Evolutionary conservation across 2,797 vertebrate genomes (phyloP), one percentile per base, ranked within the genome.

Genomic region (Orientallactaga sibirica): DNA sequence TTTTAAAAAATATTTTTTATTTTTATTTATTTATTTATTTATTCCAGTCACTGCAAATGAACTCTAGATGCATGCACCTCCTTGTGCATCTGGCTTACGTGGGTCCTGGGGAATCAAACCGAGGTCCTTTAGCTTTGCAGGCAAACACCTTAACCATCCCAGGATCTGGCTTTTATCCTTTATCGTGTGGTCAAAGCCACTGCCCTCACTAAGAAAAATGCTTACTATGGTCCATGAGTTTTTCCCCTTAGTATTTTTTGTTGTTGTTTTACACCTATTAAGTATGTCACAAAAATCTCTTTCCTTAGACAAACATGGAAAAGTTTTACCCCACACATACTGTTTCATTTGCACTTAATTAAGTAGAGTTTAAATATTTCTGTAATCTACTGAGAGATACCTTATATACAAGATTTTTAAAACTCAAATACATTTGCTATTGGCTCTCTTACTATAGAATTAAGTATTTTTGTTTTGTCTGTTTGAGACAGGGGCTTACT

Each of bases 261-360:
- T 77, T 25, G 9, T 68, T 83, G 41, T 67, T 67, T 29, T 22
- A 5, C 15, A n/a, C 5, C 76, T 75, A 1, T 89, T 74, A 86
- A 94, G 61, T 90, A 14, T 93, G 24, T 81, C 78, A 90, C 41
- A 9, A 67, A 66, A 83, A 81, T 74, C 74, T 90, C 68, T 25
- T 16, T 4, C 11, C 62, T 68, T 4, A 75, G 86, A 91, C 62
- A 95, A 67, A 92, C 2, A 5, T 48, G 25, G 22, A 81, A 19
- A 88, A 12, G 18, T 84, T 91, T 91, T 93, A 1, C 37, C 25
- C 2, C 76, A 1, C 55, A 4, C 43, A 70, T 76, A 43, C 52
- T 62, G 19, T 95, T 82, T 68, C 70, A 27, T 68, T 77, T 6
- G 29, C 16, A n/a, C 37, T 64, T 89, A 41, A 79, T 94, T 93